phyloP scores from a whole-genome alignment of 2,797 vertebrate genomes.

The Mormyrus proboscirostris region DNA sequence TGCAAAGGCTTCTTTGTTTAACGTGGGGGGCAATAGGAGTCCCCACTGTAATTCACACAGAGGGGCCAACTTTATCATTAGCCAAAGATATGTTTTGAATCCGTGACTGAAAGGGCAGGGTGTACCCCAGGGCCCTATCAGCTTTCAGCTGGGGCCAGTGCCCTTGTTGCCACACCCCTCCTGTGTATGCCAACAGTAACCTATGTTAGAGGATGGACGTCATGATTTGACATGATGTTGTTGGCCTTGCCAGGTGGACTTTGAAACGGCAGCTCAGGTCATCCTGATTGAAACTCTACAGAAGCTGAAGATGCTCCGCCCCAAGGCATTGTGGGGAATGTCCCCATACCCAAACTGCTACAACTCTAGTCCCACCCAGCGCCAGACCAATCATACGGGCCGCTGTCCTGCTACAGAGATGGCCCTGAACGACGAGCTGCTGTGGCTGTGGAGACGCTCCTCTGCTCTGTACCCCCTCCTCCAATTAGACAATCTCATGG shows the following conservation, averaged over 20 bases:
- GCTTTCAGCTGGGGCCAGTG: not conserved
- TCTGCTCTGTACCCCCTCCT: slow-evolving; percentile 65
- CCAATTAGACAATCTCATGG: slow-evolving; percentile 58
- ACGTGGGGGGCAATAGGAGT: not conserved
- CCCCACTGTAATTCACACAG: not conserved
- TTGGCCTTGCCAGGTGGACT: slow-evolving; percentile 59
- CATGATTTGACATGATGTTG: not conserved
- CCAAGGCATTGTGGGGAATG: slow-evolving; percentile 67
- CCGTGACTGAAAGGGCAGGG: not conserved
- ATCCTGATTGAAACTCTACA: slow-evolving; percentile 63
- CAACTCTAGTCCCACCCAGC: slow-evolving; percentile 49
- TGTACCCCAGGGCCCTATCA: not conserved
- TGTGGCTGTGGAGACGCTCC: slow-evolving; percentile 67
- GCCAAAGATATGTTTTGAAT: not conserved
- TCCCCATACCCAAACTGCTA: slow-evolving; percentile 64
- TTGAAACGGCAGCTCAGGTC: slow-evolving; percentile 65
- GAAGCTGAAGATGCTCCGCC: slow-evolving; percentile 59
- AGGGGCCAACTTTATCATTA: not conserved
- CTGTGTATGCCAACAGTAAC: not conserved
- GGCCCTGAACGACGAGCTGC: slow-evolving; percentile 62
- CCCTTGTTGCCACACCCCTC: not conserved
- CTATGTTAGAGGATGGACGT: not conserved
- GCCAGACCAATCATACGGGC: slow-evolving; percentile 56
- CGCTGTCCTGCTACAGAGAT: slow-evolving; percentile 59
- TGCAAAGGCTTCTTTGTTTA: not conserved